Conservation (phyloP, 2,888 invertebrate species). For the Polietes domitor region DNA sequence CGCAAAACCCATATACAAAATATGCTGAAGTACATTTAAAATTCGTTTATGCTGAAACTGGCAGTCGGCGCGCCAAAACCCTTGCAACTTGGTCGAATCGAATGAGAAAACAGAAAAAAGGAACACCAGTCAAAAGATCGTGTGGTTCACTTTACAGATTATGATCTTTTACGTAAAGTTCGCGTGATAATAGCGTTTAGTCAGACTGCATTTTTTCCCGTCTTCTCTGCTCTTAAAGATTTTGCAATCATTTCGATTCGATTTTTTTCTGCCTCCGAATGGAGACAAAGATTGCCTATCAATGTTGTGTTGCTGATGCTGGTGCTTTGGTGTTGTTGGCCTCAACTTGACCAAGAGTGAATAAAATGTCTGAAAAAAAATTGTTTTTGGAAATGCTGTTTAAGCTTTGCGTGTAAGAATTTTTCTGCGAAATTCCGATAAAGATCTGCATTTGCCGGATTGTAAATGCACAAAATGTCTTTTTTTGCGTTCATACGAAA, state of each 20-base stretch:
- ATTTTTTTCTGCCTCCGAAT: slow-evolving; percentile 45
- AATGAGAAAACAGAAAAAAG: not conserved
- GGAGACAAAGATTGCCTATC: slow-evolving; percentile 64
- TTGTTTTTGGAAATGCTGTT: slow-evolving; percentile 40
- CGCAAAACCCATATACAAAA: too few relatives aligned
- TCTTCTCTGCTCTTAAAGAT: slow-evolving; percentile 1
- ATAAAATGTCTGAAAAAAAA: not conserved
- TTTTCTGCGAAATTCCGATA: slow-evolving; percentile 66
- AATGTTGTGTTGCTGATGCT: not conserved
- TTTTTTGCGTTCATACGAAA: slow-evolving; percentile 3
- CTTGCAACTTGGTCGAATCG: not conserved
- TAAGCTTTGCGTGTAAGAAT: slow-evolving; percentile 67
- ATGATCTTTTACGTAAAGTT: slow-evolving; percentile 60
- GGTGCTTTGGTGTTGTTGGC: not conserved
- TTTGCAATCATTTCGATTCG: slow-evolving; percentile 60
- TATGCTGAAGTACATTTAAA: not conserved
- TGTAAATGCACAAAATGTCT: not conserved
- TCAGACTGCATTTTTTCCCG: not conserved
- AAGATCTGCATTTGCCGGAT: slow-evolving; percentile 48
- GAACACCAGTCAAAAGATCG: slow-evolving; percentile 46
- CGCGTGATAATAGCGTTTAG: slow-evolving; percentile 64
- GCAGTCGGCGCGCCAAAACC: not conserved
- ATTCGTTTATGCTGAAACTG: not conserved
- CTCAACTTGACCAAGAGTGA: not conserved
- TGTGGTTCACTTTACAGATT: slow-evolving; percentile 56